Evolutionary conservation across 2,888 invertebrate species (phyloP).

Genomic region (Cactoblastis cactorum): DNA sequence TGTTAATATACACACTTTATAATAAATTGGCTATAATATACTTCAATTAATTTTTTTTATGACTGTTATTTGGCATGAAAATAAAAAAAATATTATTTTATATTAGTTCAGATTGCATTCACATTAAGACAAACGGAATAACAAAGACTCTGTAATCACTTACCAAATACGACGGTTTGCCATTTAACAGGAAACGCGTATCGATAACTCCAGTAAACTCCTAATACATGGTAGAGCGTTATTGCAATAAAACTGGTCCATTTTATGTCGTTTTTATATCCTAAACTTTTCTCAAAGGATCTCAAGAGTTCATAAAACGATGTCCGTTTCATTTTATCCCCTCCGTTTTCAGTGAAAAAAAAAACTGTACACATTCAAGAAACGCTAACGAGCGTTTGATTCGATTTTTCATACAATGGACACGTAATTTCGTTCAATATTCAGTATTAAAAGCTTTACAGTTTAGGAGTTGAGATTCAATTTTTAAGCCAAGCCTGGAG

Average conservation of each 20-base stretch:
- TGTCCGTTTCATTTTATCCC: conserved; percentile 24
- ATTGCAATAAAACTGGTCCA: conserved; percentile 59
- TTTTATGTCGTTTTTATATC: conserved; percentile 68
- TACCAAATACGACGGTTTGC: conserved; percentile 64
- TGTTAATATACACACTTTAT: too few species aligned
- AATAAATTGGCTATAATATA: too few species aligned
- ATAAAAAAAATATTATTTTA: too few species aligned
- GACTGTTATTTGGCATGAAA: too few species aligned
- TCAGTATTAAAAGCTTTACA: not conserved
- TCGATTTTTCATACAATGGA: conserved; percentile 8
- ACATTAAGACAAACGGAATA: too few species aligned
- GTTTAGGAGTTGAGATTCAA: too few species aligned
- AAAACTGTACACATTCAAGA: conserved; percentile 9
- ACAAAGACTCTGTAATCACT: conserved; percentile 26
- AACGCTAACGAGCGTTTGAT: conserved; percentile 18
- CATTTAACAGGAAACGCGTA: conserved; percentile 24
- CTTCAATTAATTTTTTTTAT: too few species aligned
- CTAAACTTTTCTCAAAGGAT: conserved; percentile 55
- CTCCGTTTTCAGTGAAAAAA: conserved; percentile 25
- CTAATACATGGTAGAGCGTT: conserved; percentile 55
- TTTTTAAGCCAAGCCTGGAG: too few species aligned
- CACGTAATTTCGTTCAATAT: not conserved
- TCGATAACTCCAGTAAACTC: conserved; percentile 59
- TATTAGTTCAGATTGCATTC: too few species aligned
- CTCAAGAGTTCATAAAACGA: conserved; percentile 50